Evolutionary conservation across 2,797 vertebrate genomes (phyloP).

Genomic region (Scarus forsteni): DNA sequence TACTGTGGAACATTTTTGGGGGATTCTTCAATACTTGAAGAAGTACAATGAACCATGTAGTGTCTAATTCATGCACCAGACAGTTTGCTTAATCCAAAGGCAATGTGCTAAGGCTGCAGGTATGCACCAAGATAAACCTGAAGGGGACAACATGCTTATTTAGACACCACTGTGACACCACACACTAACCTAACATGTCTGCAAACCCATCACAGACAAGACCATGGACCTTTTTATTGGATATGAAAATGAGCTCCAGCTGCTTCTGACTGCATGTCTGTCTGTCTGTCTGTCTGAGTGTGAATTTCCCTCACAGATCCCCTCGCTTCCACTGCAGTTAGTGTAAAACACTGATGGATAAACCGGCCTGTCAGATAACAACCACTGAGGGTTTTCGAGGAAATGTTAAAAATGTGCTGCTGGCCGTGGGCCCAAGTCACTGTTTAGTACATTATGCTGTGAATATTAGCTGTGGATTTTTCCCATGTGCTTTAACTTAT

Average conservation of each 20-base stretch:
- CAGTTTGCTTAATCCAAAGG: slow-evolving; percentile 16
- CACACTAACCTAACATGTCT: slow-evolving; percentile 51
- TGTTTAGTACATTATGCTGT: slow-evolving; percentile 65
- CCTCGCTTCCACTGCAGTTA: slow-evolving; percentile 65
- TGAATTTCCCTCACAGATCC: slow-evolving; percentile 71
- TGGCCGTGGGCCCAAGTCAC: slow-evolving; percentile 54
- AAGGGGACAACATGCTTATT: slow-evolving; percentile 30
- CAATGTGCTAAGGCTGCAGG: slow-evolving; percentile 14
- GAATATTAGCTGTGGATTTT: slow-evolving; percentile 55
- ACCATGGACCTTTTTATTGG: slow-evolving; percentile 30
- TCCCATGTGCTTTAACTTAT: slow-evolving; percentile 54
- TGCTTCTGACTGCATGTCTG: slow-evolving; percentile 54
- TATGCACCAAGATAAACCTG: slow-evolving; percentile 22
- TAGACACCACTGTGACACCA: slow-evolving; percentile 36
- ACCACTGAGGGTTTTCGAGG: slow-evolving; percentile 66
- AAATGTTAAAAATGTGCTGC: slow-evolving; percentile 78
- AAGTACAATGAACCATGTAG: neutral
- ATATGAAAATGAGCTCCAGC: slow-evolving; percentile 61
- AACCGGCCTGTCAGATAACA: slow-evolving; percentile 72
- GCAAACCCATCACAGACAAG: slow-evolving; percentile 39
- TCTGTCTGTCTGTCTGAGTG: slow-evolving; percentile 56
- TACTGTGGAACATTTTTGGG: slow-evolving; percentile 13
- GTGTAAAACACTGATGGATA: slow-evolving; percentile 64
- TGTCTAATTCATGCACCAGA: slow-evolving; percentile 3
- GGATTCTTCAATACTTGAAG: slow-evolving; percentile 5